Conservation (phyloP, 2,797 vertebrate species). For the Coendou prehensilis region DNA sequence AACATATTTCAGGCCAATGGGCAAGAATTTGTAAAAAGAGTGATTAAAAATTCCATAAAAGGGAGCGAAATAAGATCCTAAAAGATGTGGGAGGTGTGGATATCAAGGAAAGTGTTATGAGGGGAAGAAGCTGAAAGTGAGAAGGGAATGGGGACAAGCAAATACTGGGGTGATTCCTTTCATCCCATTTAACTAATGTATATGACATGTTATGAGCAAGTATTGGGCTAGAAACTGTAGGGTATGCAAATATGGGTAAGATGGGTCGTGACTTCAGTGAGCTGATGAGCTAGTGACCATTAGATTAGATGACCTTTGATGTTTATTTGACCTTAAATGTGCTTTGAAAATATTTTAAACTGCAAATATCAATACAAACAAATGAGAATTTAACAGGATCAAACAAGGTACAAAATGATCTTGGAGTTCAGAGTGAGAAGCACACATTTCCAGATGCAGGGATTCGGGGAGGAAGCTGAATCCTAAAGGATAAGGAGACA, state of each 20-base stretch:
- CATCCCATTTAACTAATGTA: not conserved
- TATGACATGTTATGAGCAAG: not conserved
- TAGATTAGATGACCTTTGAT: not conserved
- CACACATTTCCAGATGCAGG: not conserved
- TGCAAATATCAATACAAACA: slow-evolving; percentile 58
- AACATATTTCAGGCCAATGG: not conserved
- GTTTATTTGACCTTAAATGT: slow-evolving; percentile 22
- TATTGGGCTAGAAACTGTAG: not conserved
- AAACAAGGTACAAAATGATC: slow-evolving; percentile 29
- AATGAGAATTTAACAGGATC: slow-evolving; percentile 50
- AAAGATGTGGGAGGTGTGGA: not conserved
- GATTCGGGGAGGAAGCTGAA: not conserved
- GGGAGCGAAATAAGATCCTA: slow-evolving; percentile 13
- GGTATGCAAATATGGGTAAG: not conserved
- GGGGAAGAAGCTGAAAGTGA: not conserved
- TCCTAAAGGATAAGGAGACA: not conserved
- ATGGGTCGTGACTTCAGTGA: not conserved
- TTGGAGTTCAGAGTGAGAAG: slow-evolving; percentile 3
- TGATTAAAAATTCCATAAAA: not conserved
- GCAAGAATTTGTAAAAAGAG: slow-evolving; percentile 23
- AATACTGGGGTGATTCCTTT: not conserved
- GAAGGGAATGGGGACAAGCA: not conserved
- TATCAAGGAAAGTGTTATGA: not conserved
- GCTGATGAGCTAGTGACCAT: not conserved
- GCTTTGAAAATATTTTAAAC: slow-evolving; percentile 52